These are phyloP conservation scores for Aurelia coerulea DNA, from an alignment of 30 jellyfish, hydroid and myxozoan genomes.

Conservation along the genomic window DNA sequence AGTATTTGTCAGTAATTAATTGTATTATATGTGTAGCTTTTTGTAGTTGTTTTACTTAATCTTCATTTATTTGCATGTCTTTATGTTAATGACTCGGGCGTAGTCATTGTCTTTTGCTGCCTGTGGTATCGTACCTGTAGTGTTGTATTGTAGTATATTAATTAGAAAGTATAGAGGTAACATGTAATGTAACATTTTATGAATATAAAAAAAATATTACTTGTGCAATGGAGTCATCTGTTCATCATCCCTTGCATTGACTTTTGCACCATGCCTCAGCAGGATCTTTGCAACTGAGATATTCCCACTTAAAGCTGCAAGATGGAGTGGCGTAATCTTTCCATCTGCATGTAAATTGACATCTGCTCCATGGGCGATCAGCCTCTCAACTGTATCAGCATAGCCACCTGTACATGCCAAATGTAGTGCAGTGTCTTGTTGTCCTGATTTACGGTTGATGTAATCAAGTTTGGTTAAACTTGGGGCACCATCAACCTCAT, in stretches of 20 bases:
- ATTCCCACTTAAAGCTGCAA: slow-evolving; percentile 93
- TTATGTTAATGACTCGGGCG: too few species aligned
- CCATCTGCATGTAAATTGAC: slow-evolving; percentile 87
- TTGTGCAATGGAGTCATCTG: slow-evolving; percentile 92
- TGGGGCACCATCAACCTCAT: slow-evolving; percentile 50
- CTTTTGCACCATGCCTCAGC: slow-evolving; percentile 64
- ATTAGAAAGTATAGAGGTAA: too few species aligned
- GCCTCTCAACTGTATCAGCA: slow-evolving; percentile 67
- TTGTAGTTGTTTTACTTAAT: too few species aligned
- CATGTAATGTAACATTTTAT: too few species aligned
- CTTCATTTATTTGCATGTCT: too few species aligned
- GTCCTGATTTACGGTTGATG: slow-evolving; percentile 65
- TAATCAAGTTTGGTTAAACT: slow-evolving; percentile 21
- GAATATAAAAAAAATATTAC: too few species aligned
- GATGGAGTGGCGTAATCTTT: slow-evolving; percentile 83
- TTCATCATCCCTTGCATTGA: slow-evolving; percentile 84
- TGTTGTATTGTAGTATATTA: too few species aligned
- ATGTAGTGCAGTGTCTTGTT: slow-evolving; percentile 90
- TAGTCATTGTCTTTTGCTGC: too few species aligned
- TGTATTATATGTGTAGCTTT: too few species aligned
- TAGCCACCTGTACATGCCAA: slow-evolving; percentile 94
- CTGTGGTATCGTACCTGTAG: too few species aligned
- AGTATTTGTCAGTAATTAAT: too few species aligned
- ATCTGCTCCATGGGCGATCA: slow-evolving; percentile 89
- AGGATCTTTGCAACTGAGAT: slow-evolving; percentile 56